Evolutionary conservation across 1,140 invertebrate genomes (phyloP), one percentile per base, ranked within the genome.

Genomic region (Nasonia vitripennis): DNA sequence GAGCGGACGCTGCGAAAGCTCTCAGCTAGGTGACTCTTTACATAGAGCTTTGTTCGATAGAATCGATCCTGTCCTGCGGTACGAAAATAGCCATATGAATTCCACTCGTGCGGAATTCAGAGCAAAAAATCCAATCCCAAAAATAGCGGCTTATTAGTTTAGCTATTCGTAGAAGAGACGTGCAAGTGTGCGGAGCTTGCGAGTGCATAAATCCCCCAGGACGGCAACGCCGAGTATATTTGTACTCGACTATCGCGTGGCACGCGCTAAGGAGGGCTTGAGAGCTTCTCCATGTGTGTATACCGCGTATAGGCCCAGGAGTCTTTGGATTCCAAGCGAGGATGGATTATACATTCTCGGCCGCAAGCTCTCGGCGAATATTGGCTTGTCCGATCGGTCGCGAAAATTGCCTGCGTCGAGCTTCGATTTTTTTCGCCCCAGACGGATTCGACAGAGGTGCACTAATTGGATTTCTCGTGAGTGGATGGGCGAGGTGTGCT

Each of bases 221-320:
- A 62, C 55, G 34, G 68, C 20, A 37, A 37, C 34, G 11, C 68
- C 31, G 27, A 34, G 68, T 71, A 71, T 71, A 71, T 71, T 71
- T 71, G 68, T 75, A 27, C 73, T n/a, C 20, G 37, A 17, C 73
- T n/a, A n/a, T 75, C 31, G 73, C 73, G 73, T 75, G 37, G 14
- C 20, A 34, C 14, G 73, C 37, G 31, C 73, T n/a, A 62, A 62
- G 55, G 55, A 62, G 55, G 20, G 17, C 3, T 62, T n/a, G 55
- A 62, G 55, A 20, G 55, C 55, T n/a, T 62, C 55, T 62, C 55
- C 55, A 62, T 62, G 20, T 62, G 55, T 62, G 55, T 62, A 27
- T 27, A n/a, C 7, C 41, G 5, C 41, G 41, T 45, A 45, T 45
- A 20, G 17, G 20, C 20, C 1, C 3, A 20, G 55, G 55, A 62